A percentile compares a stretch with the other conserved stretches of the same genome.
phyloP scores from a whole-genome alignment of 1,140 invertebrate species.

The Meloidogyne chitwoodi region DNA sequence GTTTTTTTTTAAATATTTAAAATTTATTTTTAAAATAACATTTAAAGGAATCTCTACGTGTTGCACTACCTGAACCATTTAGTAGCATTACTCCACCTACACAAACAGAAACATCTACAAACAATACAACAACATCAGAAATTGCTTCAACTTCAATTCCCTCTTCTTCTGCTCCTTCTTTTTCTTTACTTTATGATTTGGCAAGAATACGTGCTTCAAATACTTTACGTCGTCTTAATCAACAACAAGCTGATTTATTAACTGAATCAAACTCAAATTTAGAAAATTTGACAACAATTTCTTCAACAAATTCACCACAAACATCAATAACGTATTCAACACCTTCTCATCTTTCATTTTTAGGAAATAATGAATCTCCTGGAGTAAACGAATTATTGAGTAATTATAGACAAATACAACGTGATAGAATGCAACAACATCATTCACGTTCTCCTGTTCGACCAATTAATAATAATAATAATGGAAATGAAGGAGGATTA shows the following conservation, averaged over 20 bases:
- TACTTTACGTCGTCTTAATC: neutral
- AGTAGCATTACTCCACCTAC: conserved; percentile 2
- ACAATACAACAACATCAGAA: neutral
- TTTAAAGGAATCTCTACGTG: conserved; percentile 11
- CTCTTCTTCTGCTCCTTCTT: neutral
- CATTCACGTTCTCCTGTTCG: neutral
- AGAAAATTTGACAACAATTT: too few relatives aligned
- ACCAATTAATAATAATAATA: neutral
- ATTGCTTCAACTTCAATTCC: neutral
- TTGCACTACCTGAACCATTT: neutral
- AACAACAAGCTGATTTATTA: neutral
- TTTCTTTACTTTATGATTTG: neutral
- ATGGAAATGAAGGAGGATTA: too few relatives aligned
- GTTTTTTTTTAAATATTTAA: neutral
- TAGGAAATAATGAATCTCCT: neutral
- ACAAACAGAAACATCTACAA: neutral
- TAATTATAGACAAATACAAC: neutral
- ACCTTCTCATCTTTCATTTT: neutral
- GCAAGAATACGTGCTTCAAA: neutral
- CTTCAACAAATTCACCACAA: neutral
- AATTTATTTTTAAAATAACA: neutral
- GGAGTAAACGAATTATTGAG: neutral
- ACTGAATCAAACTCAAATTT: too few relatives aligned
- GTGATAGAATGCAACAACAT: neutral
- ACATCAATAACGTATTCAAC: neutral